phyloP scores from a whole-genome alignment of 1,140 invertebrate genomes.

The Gryllus bimaculatus region DNA sequence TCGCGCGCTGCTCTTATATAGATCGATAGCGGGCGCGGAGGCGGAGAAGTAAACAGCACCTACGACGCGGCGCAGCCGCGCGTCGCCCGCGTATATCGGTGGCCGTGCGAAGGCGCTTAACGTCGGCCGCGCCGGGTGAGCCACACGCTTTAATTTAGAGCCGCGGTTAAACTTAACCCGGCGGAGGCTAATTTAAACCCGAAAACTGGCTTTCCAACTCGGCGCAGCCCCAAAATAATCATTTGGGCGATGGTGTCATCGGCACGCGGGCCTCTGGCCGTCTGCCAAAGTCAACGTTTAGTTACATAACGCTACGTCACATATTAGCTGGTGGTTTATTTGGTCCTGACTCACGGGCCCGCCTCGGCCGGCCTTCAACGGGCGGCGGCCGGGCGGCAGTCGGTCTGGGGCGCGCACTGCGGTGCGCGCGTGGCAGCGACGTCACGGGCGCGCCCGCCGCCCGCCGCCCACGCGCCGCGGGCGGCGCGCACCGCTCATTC shows the following conservation, averaged over 20 bases:
- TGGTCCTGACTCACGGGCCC: conserved; percentile 11
- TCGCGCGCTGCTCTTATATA: too few species aligned
- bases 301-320: conserved; percentile 19
- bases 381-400: too few species aligned
- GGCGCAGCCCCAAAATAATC: conserved; percentile 7
- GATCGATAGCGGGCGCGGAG: too few species aligned
- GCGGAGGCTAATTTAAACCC: not conserved
- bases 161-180: not conserved
- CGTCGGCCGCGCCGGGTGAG: too few species aligned
- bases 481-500: too few species aligned
- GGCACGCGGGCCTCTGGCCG: not conserved
- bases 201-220: not conserved
- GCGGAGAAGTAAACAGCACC: conserved; percentile 1
- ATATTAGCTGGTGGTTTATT: conserved; percentile 18
- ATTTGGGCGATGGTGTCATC: conserved; percentile 10
- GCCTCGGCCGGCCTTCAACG: conserved; percentile 16
- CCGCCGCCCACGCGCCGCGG: too few species aligned
- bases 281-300: conserved; percentile 10
- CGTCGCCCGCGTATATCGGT: not conserved
- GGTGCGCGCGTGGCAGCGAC: too few species aligned
- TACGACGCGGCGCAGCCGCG: not conserved
- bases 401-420: too few species aligned
- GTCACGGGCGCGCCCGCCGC: too few species aligned
- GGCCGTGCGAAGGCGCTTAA: too few species aligned
- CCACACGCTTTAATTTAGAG: conserved; percentile 6